Conservation (phyloP, 2,113 vertebrate genomes). For the Poicephalus gulielmi region DNA sequence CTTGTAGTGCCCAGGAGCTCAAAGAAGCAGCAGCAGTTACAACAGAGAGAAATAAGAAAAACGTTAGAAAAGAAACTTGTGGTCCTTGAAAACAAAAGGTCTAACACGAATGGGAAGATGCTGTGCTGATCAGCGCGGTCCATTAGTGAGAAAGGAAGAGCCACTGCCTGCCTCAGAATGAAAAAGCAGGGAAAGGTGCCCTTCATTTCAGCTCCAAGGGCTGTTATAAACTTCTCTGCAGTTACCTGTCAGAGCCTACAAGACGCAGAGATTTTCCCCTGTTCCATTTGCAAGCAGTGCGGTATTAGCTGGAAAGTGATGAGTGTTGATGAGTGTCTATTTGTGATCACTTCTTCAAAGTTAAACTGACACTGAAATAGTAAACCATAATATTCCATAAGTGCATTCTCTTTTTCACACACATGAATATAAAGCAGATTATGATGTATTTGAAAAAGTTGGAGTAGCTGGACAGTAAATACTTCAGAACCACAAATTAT, state of each 20-base stretch:
- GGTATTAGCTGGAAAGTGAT: neutral
- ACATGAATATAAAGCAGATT: rapidly evolving
- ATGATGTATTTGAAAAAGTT: neutral
- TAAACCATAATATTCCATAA: neutral
- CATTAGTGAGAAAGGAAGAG: neutral
- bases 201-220: neutral
- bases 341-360: neutral
- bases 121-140: neutral
- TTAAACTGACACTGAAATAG: neutral
- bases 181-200: neutral
- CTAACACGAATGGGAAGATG: neutral
- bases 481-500: neutral
- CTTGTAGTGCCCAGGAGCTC: slow-evolving; percentile 35
- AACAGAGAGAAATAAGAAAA: neutral
- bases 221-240: neutral
- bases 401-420: neutral
- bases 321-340: neutral
- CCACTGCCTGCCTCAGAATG: neutral
- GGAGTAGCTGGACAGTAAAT: neutral
- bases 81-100: neutral
- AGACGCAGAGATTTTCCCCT: neutral
- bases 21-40: neutral
- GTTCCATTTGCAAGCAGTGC: neutral
- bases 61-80: neutral
- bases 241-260: neutral